Conservation (phyloP, 1,140 invertebrate genomes). For the Heliothis virescens region DNA sequence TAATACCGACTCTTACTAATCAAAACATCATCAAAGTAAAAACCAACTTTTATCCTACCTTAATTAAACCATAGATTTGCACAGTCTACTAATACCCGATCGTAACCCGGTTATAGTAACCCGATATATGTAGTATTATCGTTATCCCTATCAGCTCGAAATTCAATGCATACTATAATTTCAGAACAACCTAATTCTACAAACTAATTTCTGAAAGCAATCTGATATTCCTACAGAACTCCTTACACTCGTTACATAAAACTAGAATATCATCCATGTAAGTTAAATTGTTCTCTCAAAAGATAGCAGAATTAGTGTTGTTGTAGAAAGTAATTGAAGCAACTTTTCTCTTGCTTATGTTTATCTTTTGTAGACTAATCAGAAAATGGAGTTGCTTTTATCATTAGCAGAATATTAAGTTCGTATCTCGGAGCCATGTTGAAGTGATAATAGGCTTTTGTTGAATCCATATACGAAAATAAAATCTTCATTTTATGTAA, state of each 20-base stretch:
- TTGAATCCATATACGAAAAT: neutral
- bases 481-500: too few relatives aligned
- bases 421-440: neutral
- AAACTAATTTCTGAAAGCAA: slow-evolving; percentile 11
- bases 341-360: slow-evolving; percentile 9
- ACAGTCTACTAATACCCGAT: neutral
- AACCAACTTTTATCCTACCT: too few relatives aligned
- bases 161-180: slow-evolving; percentile 22
- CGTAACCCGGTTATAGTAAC: slow-evolving; percentile 2
- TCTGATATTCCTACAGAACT: neutral
- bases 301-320: neutral
- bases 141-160: neutral
- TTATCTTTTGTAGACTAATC: slow-evolving; percentile 9
- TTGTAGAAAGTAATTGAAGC: neutral
- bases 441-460: neutral
- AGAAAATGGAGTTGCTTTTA: neutral
- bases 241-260: neutral
- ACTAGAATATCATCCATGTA: neutral
- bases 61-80: too few relatives aligned
- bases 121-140: slow-evolving; percentile 10
- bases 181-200: slow-evolving; percentile 17
- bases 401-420: neutral
- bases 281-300: slow-evolving; percentile 16
- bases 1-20: too few relatives aligned
- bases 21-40: too few relatives aligned